These are phyloP conservation scores for Meloidogyne chitwoodi DNA, from an alignment of 1,140 invertebrate species.

Conservation along the genomic window DNA sequence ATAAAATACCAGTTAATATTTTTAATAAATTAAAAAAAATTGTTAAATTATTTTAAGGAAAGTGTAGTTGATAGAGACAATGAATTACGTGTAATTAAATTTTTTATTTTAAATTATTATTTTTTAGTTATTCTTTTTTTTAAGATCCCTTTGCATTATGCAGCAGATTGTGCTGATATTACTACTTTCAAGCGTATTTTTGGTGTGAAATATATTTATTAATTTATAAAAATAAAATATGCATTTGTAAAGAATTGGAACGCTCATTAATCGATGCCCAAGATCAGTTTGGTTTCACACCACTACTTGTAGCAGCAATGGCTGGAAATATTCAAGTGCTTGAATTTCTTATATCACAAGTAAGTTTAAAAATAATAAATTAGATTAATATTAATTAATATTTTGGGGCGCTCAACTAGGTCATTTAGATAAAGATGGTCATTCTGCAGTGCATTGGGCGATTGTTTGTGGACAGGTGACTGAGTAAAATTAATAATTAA, in stretches of 20 bases:
- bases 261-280: constrained; percentile 50
- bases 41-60: constrained; percentile 6
- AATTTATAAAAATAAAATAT: neutral
- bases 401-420: constrained; percentile 72
- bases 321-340: constrained; percentile 60
- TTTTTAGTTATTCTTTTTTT: constrained; percentile 21
- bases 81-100: constrained; percentile 10
- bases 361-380: neutral
- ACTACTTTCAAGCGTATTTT: constrained; percentile 61
- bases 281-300: constrained; percentile 52
- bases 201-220: neutral
- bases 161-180: constrained; percentile 61
- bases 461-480: constrained; percentile 45
- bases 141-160: constrained; percentile 62
- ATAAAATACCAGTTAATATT: constrained; percentile 12
- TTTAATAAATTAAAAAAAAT: neutral
- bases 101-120: neutral
- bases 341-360: constrained; percentile 58
- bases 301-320: constrained; percentile 60
- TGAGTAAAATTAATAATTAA: neutral
- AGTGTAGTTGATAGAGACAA: constrained; percentile 20
- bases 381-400: neutral
- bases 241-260: constrained; percentile 28
- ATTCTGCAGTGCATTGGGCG: constrained; percentile 96
- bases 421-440: constrained; percentile 82